These are phyloP conservation scores for Parotocinclus haroldoi DNA, from an alignment of 2,797 vertebrate species.

Conservation along the genomic window DNA sequence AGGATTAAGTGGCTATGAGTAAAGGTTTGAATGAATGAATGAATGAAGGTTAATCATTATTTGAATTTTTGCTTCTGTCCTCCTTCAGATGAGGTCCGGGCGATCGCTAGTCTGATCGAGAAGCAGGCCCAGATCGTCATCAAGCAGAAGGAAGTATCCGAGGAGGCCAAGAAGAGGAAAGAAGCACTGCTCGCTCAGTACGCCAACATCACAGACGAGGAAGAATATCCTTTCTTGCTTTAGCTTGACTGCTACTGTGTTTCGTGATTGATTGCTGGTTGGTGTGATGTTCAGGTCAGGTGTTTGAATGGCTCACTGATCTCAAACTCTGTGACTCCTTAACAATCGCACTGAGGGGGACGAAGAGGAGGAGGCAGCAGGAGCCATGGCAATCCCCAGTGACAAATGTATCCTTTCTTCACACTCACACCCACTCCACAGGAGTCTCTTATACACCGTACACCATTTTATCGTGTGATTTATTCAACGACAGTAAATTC, in stretches of 20 bases:
- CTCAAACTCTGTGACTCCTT: constrained; percentile 67
- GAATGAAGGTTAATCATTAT: too few relatives aligned
- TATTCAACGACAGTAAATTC: too few relatives aligned
- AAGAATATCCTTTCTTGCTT: constrained; percentile 91
- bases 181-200: constrained; percentile 93
- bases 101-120: constrained; percentile 91
- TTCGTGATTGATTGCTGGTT: neutral
- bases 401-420: constrained; percentile 94
- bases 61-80: neutral
- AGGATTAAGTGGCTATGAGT: too few relatives aligned
- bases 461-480: too few relatives aligned
- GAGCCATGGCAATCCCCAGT: constrained; percentile 51
- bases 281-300: neutral
- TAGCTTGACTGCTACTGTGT: neutral
- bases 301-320: neutral
- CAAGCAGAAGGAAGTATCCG: constrained; percentile 83
- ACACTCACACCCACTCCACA: too few relatives aligned
- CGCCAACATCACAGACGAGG: constrained; percentile 88
- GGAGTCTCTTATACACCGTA: too few relatives aligned
- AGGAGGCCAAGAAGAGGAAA: constrained; percentile 83
- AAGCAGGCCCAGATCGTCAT: constrained; percentile 97
- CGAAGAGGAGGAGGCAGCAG: constrained; percentile 66
- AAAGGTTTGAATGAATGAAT: too few relatives aligned
- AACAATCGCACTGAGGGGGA: constrained; percentile 80
- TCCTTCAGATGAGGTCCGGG: constrained; percentile 82